Conservation (phyloP, 2,113 vertebrate genomes). For the Nansenia antarctica region DNA sequence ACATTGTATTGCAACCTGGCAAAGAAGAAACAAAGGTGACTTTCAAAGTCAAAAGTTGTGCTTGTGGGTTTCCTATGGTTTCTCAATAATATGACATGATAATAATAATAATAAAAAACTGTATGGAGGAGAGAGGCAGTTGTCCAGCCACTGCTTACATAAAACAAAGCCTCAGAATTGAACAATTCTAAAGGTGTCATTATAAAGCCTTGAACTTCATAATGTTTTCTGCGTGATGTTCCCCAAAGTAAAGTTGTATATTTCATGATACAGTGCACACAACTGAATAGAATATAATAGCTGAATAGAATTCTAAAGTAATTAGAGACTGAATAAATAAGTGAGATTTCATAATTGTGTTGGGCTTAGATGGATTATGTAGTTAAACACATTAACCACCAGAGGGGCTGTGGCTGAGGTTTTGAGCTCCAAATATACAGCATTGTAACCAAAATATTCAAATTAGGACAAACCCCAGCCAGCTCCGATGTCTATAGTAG, state of each 20-base stretch:
- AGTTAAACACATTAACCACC: too few relatives aligned
- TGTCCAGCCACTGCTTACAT: background rate
- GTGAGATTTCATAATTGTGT: too few relatives aligned
- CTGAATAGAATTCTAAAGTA: too few relatives aligned
- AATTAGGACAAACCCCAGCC: constrained; percentile 58
- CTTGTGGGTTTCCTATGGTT: constrained; percentile 51
- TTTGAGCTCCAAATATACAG: constrained; percentile 70
- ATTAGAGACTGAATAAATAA: too few relatives aligned
- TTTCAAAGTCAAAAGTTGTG: constrained; percentile 74
- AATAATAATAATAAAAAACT: background rate
- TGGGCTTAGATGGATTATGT: too few relatives aligned
- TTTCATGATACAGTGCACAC: constrained; percentile 1
- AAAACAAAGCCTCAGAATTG: background rate
- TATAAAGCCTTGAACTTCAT: background rate
- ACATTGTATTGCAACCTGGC: constrained; percentile 8
- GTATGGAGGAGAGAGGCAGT: background rate
- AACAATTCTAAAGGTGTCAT: constrained; percentile 18
- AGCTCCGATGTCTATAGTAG: background rate
- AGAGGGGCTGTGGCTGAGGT: constrained; percentile 38
- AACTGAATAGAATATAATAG: too few relatives aligned
- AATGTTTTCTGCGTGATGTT: too few relatives aligned
- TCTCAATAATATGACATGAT: background rate
- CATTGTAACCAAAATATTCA: constrained; percentile 71
- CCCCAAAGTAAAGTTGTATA: background rate
- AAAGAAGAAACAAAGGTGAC: constrained; percentile 5